phyloP scores from a whole-genome alignment of 1,140 invertebrate species.

The Hetaerina americana region DNA sequence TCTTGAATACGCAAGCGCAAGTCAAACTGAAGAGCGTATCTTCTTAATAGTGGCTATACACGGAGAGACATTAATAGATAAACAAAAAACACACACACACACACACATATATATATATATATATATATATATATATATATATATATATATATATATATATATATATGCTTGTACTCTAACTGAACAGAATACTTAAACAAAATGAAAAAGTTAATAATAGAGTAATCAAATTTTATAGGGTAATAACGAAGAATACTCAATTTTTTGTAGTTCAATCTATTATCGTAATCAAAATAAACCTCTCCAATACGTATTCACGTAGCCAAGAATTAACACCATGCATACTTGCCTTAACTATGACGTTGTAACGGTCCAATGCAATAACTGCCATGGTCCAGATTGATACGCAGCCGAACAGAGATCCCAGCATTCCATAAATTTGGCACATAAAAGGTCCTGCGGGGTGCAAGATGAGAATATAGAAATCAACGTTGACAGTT shows the following conservation, averaged over 20 bases:
- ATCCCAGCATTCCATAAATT: slow-evolving; percentile 34
- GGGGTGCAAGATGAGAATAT: background rate
- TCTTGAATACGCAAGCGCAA: too few relatives aligned
- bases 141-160: too few relatives aligned
- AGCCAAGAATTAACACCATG: background rate
- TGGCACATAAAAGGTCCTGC: slow-evolving; percentile 30
- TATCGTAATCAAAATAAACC: background rate
- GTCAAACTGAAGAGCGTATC: too few relatives aligned
- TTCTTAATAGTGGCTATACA: too few relatives aligned
- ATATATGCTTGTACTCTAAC: too few relatives aligned
- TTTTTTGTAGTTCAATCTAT: background rate
- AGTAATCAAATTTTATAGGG: background rate
- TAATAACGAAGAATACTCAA: background rate
- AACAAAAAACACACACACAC: too few relatives aligned
- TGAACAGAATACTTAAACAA: background rate
- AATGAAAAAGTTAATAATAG: background rate
- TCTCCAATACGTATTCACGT: background rate
- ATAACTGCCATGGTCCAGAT: slow-evolving; percentile 33
- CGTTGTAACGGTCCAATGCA: slow-evolving; percentile 33
- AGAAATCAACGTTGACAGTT: background rate
- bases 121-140: too few relatives aligned
- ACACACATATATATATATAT: too few relatives aligned
- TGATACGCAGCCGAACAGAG: slow-evolving; percentile 33
- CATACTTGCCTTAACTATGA: slow-evolving; percentile 26
- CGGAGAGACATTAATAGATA: too few relatives aligned